phyloP scores from a whole-genome alignment of 1,140 invertebrate genomes.

The Eupeodes corollae region DNA sequence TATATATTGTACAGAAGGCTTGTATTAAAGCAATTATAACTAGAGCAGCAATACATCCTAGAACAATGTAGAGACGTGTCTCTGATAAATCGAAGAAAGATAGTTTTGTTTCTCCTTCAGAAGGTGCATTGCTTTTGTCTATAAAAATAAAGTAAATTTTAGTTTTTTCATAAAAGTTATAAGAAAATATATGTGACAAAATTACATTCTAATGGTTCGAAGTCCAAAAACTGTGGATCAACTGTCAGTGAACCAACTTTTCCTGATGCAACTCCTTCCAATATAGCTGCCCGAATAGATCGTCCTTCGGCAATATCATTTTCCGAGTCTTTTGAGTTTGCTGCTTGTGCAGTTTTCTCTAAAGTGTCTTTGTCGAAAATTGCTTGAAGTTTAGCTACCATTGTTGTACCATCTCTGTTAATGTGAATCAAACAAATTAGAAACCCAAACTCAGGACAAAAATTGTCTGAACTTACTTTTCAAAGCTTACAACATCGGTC shows the following conservation, averaged over 20 bases:
- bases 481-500: conserved; percentile 55
- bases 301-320: conserved; percentile 28
- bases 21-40: conserved; percentile 69
- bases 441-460: neutral
- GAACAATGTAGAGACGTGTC: conserved; percentile 68
- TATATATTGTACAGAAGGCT: conserved; percentile 71
- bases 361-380: conserved; percentile 52
- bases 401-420: conserved; percentile 43
- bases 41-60: conserved; percentile 68
- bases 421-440: conserved; percentile 7
- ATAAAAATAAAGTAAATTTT: neutral
- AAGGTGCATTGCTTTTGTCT: conserved; percentile 15
- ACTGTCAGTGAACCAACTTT: conserved; percentile 64
- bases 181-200: neutral
- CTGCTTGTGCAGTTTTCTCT: conserved; percentile 43
- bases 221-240: conserved; percentile 61
- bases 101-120: conserved; percentile 26
- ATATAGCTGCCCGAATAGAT: conserved; percentile 45
- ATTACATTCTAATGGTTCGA: conserved; percentile 53
- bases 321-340: conserved; percentile 33
- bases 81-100: conserved; percentile 49
- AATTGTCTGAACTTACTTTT: conserved; percentile 47
- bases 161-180: conserved; percentile 1
- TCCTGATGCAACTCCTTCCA: conserved; percentile 56
- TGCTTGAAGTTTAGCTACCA: conserved; percentile 54